A percentile compares a stretch with the other conserved stretches of the same genome.
Evolutionary conservation across 2,888 invertebrate species (phyloP).

Genomic region (Seladonia tumulorum): DNA sequence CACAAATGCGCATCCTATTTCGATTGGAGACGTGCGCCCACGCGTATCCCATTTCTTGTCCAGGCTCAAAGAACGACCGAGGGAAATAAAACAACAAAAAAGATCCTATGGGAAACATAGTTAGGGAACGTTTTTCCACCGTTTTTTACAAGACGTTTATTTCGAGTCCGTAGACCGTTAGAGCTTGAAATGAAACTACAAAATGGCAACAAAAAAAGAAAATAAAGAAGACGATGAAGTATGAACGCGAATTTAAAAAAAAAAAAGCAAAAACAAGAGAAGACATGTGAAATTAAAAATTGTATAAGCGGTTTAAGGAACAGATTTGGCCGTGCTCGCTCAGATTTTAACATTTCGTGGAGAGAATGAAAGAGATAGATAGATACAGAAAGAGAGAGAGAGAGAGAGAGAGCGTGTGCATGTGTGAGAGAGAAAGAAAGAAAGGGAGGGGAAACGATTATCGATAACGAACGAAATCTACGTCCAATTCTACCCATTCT

Average conservation of each 20-base stretch:
- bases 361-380: neutral
- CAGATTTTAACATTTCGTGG: constrained; percentile 57
- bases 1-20: constrained; percentile 26
- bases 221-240: neutral
- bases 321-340: constrained; percentile 66
- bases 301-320: constrained; percentile 65
- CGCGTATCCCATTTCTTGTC: constrained; percentile 22
- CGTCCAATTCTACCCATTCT: constrained; percentile 68
- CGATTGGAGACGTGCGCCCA: neutral
- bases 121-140: constrained; percentile 73
- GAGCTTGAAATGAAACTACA: constrained; percentile 45
- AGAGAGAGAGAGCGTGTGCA: neutral
- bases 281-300: constrained; percentile 23
- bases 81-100: constrained; percentile 22
- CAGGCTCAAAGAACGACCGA: constrained; percentile 35
- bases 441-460: constrained; percentile 15
- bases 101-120: constrained; percentile 62
- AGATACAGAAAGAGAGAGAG: neutral
- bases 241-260: neutral
- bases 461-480: constrained; percentile 40
- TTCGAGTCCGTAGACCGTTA: constrained; percentile 67
- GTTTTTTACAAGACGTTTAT: constrained; percentile 74
- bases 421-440: neutral
- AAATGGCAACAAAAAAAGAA: constrained; percentile 2
- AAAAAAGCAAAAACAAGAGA: constrained; percentile 12